A percentile compares a stretch with the other conserved stretches of the same genome.
Evolutionary conservation across 1,140 invertebrate genomes (phyloP).

Genomic region (Saccostrea cuccullata): DNA sequence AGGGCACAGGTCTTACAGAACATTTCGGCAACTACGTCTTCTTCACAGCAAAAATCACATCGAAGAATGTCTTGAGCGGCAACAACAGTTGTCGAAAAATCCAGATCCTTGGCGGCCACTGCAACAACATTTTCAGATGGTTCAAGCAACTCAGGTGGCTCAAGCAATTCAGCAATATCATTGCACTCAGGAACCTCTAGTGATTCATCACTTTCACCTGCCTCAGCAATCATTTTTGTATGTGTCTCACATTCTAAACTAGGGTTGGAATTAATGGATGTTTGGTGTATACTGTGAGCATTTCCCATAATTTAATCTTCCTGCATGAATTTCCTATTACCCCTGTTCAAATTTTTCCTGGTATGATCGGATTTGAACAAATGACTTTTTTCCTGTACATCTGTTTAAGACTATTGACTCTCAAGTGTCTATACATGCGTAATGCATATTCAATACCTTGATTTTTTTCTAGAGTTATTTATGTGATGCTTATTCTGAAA

Average conservation of each 20-base stretch:
- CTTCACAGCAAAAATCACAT: slow-evolving; percentile 4
- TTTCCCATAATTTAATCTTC: background rate
- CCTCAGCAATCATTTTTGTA: slow-evolving; percentile 4
- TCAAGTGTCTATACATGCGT: background rate
- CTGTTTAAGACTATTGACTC: background rate
- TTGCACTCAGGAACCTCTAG: background rate
- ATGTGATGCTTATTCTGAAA: background rate
- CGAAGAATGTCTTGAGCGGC: background rate
- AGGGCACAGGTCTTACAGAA: background rate
- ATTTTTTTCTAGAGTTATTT: background rate
- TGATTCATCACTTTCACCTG: background rate
- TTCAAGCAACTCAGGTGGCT: background rate
- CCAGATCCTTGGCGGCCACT: background rate
- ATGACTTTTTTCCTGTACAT: background rate
- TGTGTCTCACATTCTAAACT: background rate
- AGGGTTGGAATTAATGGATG: background rate
- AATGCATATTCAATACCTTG: background rate
- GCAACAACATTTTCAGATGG: background rate
- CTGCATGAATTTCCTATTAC: background rate
- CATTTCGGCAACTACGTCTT: background rate
- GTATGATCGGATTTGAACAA: background rate
- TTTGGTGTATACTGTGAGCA: background rate
- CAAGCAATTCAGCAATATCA: background rate
- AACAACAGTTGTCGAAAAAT: background rate
- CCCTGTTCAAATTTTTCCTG: background rate